phyloP scores from a whole-genome alignment of 2,888 invertebrate genomes.

The Apocheima hispidaria region DNA sequence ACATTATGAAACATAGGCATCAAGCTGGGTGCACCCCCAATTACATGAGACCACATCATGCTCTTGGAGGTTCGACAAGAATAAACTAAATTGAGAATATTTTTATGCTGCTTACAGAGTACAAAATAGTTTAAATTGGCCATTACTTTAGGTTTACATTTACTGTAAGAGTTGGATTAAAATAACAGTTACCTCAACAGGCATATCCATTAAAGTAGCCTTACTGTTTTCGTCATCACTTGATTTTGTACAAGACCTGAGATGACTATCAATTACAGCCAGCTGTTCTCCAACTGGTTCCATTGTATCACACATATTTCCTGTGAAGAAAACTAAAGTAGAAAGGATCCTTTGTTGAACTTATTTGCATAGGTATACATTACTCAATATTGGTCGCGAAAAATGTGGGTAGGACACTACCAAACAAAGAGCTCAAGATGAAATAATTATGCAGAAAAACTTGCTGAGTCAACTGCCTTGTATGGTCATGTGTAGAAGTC shows the following conservation, averaged over 20 bases:
- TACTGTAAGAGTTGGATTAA: not conserved
- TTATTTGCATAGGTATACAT: not conserved
- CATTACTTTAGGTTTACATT: not conserved
- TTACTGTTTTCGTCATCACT: conserved; percentile 52
- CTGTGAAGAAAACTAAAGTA: conserved; percentile 41
- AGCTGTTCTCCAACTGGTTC: conserved; percentile 62
- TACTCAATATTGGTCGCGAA: not conserved
- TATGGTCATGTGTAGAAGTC: conserved; percentile 20
- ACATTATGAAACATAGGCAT: too few relatives aligned
- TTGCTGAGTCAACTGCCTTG: conserved; percentile 42
- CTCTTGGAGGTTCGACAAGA: too few relatives aligned
- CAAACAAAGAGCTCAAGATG: conserved; percentile 14
- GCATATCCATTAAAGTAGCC: conserved; percentile 67
- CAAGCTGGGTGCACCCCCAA: too few relatives aligned
- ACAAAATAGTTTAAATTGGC: too few relatives aligned
- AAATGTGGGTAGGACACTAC: not conserved
- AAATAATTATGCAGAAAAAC: conserved; percentile 13
- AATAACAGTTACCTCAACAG: conserved; percentile 70
- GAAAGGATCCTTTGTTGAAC: not conserved
- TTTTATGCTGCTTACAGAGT: too few relatives aligned
- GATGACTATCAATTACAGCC: conserved; percentile 60
- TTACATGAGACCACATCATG: too few relatives aligned
- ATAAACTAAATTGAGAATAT: too few relatives aligned
- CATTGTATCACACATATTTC: conserved; percentile 68
- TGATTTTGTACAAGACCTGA: conserved; percentile 38